Evolutionary conservation across 2,888 invertebrate species (phyloP), one percentile per base, ranked within the genome.

Genomic region (Rhabditophanes sp.): DNA sequence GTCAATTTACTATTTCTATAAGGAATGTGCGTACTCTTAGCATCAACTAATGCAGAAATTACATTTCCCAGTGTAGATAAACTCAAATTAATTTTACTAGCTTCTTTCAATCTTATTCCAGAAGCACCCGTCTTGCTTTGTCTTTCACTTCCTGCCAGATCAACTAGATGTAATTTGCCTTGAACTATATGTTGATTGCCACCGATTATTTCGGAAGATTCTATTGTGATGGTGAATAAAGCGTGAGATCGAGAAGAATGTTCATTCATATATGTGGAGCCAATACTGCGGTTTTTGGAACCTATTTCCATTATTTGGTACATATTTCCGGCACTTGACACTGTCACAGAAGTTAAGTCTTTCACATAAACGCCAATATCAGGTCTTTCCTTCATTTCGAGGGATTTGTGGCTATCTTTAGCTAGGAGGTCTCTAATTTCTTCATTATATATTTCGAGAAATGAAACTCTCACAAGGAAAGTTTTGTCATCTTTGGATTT

Each of bases 381-480:
- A 0, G 85, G 80, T 4, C 88, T 72, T 68, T 96, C 93, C 35
- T 58, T 61, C 23, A 60, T 55, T 28, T 60, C 58, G 19, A 60
- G 37, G 27, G 46, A 37, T 7, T 68, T 88, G 85, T 9, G 88
- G 71, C 55, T 79, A 67, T 85, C 82, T 66, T 82, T 82, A 4
- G 80, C 79, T 3, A 96, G 72, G 25, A 96, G 73, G 71, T 99
- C 96, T 17, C 90, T 75, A 0, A 96, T 85, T 68, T 96, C 93
- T 68, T 96, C 96, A 67, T 96, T 96, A 69, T 96, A 96, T 44
- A 99, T 93, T 73, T 99, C 93, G 68, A 96, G 73, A 67, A 93
- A 96, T 0, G 93, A 88, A 4, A 90, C 90, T 50, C 90, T 78
- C 4, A 96, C 93, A 32, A 93, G 73, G 69, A 96, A 96, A 58